Evolutionary conservation across 1,140 invertebrate genomes (phyloP).

Genomic region (Drosophila pandora): DNA sequence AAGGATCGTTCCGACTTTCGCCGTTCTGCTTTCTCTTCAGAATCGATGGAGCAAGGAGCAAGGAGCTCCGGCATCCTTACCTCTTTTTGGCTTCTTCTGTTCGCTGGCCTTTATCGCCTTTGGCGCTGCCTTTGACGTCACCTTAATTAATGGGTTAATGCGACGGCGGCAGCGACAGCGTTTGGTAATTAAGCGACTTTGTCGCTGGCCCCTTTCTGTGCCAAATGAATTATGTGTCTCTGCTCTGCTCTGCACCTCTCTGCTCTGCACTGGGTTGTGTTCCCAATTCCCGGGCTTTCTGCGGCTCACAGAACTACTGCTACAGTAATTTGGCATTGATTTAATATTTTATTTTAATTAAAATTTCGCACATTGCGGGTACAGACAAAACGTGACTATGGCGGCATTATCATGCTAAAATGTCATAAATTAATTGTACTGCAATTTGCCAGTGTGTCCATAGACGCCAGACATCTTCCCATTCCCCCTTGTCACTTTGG

Average conservation of each 20-base stretch:
- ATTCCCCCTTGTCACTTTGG: background rate
- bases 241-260: background rate
- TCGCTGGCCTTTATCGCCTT: slow-evolving; percentile 56
- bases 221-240: slow-evolving; percentile 78
- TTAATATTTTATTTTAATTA: slow-evolving; percentile 80
- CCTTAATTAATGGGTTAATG: slow-evolving; percentile 82
- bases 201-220: slow-evolving; percentile 70
- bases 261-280: slow-evolving; percentile 7
- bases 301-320: slow-evolving; percentile 34
- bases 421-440: slow-evolving; percentile 78
- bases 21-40: slow-evolving; percentile 33
- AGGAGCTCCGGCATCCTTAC: background rate
- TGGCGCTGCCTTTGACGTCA: slow-evolving; percentile 75
- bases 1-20: slow-evolving; percentile 40
- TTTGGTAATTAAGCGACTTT: slow-evolving; percentile 81
- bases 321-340: slow-evolving; percentile 69
- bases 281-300: slow-evolving; percentile 3
- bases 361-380: slow-evolving; percentile 49
- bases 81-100: slow-evolving; percentile 22
- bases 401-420: slow-evolving; percentile 56
- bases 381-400: slow-evolving; percentile 50
- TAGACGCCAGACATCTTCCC: slow-evolving; percentile 19
- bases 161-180: slow-evolving; percentile 64
- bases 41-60: slow-evolving; percentile 14
- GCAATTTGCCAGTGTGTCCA: slow-evolving; percentile 48